Percentiles rank a stretch among this genome's conserved stretches.
Evolutionary conservation across 2,888 invertebrate genomes (phyloP).

Genomic region (Norana najaformis): DNA sequence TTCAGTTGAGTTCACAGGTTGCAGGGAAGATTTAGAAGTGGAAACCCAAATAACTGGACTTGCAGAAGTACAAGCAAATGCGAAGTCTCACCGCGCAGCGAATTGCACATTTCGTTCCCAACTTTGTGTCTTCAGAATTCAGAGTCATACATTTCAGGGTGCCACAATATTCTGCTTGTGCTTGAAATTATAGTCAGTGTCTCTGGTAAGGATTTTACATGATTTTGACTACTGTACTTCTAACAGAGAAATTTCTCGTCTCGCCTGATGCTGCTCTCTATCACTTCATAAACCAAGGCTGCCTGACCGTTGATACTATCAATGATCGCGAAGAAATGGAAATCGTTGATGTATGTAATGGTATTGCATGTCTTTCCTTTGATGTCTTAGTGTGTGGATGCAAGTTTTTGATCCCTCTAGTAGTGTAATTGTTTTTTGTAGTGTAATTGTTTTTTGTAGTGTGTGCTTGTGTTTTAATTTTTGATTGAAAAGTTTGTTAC

Average conservation of each 20-base stretch:
- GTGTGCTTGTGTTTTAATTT: no score
- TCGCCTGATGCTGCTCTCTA: slow-evolving; percentile 77
- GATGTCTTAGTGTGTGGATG: background rate
- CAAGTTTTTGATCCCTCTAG: background rate
- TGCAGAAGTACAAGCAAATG: background rate
- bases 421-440: background rate
- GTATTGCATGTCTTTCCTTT: background rate
- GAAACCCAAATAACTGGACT: background rate
- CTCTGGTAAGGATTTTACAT: background rate
- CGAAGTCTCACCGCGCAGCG: background rate
- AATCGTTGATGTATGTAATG: slow-evolving; percentile 36
- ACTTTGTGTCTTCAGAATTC: background rate
- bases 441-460: background rate
- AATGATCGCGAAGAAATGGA: slow-evolving; percentile 71
- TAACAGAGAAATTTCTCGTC: slow-evolving; percentile 73
- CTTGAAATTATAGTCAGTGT: background rate
- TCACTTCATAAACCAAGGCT: slow-evolving; percentile 93
- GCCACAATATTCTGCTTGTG: background rate
- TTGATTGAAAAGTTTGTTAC: no score
- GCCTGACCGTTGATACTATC: slow-evolving; percentile 85
- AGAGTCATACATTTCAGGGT: no score
- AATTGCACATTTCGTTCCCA: background rate
- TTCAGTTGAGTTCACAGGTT: background rate
- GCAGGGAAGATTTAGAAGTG: background rate
- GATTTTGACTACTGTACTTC: background rate